These are phyloP conservation scores for Drosophila diplacantha DNA, from an alignment of 2,888 invertebrate genomes.

Conservation along the genomic window DNA sequence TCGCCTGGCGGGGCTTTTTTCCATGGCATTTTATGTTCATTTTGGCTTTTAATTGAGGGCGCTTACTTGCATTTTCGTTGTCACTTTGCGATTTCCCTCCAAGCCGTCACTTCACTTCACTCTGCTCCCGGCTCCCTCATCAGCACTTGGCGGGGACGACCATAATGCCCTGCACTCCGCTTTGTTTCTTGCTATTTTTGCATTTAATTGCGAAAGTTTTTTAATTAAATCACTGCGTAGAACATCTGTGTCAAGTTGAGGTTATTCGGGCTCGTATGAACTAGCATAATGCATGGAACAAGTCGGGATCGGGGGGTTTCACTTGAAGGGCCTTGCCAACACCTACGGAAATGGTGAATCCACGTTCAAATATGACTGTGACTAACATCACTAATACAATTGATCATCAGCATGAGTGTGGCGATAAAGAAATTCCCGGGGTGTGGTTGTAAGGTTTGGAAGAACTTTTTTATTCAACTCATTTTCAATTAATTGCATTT, in stretches of 20 bases:
- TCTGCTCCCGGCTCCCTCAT: conserved; percentile 5
- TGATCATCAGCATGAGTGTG: background rate
- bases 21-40: conserved; percentile 58
- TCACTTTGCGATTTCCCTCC: conserved; percentile 55
- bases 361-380: conserved; percentile 1
- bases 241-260: conserved; percentile 68
- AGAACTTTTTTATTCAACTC: background rate
- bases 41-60: conserved; percentile 67
- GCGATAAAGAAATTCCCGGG: background rate
- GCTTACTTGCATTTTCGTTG: conserved; percentile 71
- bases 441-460: background rate
- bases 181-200: conserved; percentile 46
- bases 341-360: conserved; percentile 7
- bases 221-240: conserved; percentile 68
- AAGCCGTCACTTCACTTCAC: background rate
- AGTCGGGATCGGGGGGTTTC: background rate
- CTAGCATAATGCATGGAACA: conserved; percentile 36
- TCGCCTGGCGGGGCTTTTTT: conserved; percentile 1
- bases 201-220: conserved; percentile 71
- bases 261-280: conserved; percentile 40
- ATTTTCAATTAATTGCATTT: too few relatives aligned
- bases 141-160: conserved; percentile 20
- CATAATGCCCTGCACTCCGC: conserved; percentile 34
- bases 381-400: background rate
- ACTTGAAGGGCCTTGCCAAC: background rate